Evolutionary conservation across 2,113 vertebrate species (phyloP), one percentile per base, ranked within the genome.

Genomic region (Nerophis lumbriciformis): DNA sequence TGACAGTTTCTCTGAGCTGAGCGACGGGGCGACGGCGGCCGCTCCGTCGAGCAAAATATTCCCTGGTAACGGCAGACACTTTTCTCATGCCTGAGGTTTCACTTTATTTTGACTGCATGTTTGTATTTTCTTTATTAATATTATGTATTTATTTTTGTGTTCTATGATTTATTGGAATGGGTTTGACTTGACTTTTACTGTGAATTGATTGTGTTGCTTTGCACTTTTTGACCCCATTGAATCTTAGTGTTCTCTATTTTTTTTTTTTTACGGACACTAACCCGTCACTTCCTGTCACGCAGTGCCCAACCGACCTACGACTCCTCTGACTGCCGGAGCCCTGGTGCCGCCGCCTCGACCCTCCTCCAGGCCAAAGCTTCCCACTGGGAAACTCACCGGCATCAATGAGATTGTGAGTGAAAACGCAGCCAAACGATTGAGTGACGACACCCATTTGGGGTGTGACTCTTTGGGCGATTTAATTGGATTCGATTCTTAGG

Each of bases 381-480:
- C 95, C 53, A 64, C 92, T 0, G 91, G 88, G 54, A 99, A 98
- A 87, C 94, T 98, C 59, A 91, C 91, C 68, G 97, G 96, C 51
- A 98, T 99, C 85, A 96, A 92, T 80, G 97, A 99, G 91, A 93
- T 97, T 85, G 96, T 99, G 89, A 75, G 95, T 92, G 2, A 14
- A 60, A 60, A 35, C 14, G 5, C 45, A 60, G 6, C 11, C 42
- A 12, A 11, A 45, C 39, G 39, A 42, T 42, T 42, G 39, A 5
- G 7, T 6, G 39, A 6, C 39, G 39, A 42, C 39, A 9, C 39
- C 39, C 8, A 28, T 28, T 28, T 28, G 28, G 28, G 28, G 28
- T 4, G 1, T 28, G 28, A 28, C 1, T 28, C 28, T 28, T 28
- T 28, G 28, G 28, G 4, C 4, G 28, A 28, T 28, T 28, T 28